These are phyloP conservation scores for Zoanthus gigantus DNA, from an alignment of 92 coral and sea anemone genomes.

Conservation along the genomic window DNA sequence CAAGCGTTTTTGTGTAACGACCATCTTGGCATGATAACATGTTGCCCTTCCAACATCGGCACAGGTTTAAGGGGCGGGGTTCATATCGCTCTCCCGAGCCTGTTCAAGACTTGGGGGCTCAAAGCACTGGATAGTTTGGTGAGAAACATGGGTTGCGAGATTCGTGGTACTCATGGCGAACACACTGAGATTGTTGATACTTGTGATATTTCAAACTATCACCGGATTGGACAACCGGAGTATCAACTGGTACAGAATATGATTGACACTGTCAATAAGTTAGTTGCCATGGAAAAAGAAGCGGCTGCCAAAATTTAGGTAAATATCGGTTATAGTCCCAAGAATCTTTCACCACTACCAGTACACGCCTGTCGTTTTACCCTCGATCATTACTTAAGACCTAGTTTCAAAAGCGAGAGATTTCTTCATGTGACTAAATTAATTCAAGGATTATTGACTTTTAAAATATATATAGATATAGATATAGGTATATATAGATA, in stretches of 20 bases:
- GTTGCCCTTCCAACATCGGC: conserved; percentile 83
- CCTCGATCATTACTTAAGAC: too few species aligned
- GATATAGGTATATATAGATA: too few species aligned
- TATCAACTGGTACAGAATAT: conserved; percentile 68
- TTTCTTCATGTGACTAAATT: too few species aligned
- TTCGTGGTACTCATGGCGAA: conserved; percentile 78
- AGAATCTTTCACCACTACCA: too few species aligned
- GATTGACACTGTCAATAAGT: conserved; percentile 73
- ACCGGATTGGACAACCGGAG: conserved; percentile 74
- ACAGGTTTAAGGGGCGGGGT: conserved; percentile 80
- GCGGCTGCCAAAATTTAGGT: neutral
- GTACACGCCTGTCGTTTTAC: too few species aligned
- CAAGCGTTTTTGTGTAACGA: conserved; percentile 63
- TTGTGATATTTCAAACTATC: conserved; percentile 71
- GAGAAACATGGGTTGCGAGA: conserved; percentile 62
- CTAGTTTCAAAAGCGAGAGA: too few species aligned
- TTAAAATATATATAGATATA: too few species aligned
- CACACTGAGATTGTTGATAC: conserved; percentile 77
- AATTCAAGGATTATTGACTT: too few species aligned
- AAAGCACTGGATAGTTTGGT: conserved; percentile 61
- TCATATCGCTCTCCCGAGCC: conserved; percentile 66
- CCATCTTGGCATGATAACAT: conserved; percentile 73
- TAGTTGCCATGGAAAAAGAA: conserved; percentile 69
- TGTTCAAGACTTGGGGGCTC: conserved; percentile 62
- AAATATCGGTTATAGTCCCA: too few species aligned